Percentiles rank a stretch among this genome's conserved stretches.
Conservation (phyloP, 2,797 vertebrate species). For the Acanthornis magna region DNA sequence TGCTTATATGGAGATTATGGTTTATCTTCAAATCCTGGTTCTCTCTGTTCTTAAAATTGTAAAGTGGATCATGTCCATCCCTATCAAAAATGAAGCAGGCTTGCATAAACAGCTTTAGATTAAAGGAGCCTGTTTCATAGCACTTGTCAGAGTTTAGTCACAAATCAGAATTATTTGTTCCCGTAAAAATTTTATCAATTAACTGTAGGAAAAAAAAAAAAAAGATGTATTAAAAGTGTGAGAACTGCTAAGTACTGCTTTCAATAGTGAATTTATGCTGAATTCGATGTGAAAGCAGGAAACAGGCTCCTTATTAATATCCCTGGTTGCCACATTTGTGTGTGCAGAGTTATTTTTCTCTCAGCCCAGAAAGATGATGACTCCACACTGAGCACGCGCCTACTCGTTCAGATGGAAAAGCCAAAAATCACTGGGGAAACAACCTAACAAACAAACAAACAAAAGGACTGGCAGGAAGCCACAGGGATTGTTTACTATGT, state of each 20-base stretch:
- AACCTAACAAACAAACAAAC: not conserved
- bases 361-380: not conserved
- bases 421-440: not conserved
- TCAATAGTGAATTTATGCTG: not conserved
- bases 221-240: not conserved
- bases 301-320: not conserved
- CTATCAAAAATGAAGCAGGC: not conserved
- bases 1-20: not conserved
- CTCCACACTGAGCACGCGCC: not conserved
- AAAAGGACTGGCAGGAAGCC: not conserved
- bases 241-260: not conserved
- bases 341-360: not conserved
- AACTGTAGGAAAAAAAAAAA: not conserved
- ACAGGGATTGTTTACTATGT: not conserved
- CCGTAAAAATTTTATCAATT: not conserved
- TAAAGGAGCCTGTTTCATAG: not conserved
- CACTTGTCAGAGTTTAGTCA: not conserved
- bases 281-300: not conserved
- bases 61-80: not conserved
- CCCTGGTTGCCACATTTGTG: not conserved
- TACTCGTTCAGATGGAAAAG: not conserved
- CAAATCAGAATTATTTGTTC: not conserved
- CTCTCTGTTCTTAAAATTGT: not conserved
- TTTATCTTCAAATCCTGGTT: constrained; percentile 26
- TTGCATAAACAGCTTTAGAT: constrained; percentile 3